A percentile compares a stretch with the other conserved stretches of the same genome.
These are phyloP conservation scores for Calliphora vicina DNA, from an alignment of 1,140 invertebrate species.

Conservation along the genomic window DNA sequence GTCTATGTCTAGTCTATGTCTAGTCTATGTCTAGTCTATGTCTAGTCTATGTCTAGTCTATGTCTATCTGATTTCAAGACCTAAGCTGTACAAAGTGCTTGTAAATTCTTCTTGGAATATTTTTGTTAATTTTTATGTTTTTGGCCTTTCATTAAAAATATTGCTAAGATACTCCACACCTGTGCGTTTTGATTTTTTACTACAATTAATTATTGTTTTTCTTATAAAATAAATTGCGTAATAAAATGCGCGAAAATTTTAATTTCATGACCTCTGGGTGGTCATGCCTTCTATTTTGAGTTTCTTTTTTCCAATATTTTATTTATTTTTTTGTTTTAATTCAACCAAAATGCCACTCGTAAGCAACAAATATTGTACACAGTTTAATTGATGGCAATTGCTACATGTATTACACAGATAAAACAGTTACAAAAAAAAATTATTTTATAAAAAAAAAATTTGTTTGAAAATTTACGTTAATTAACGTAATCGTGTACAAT, in stretches of 20 bases:
- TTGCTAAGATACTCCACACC: background rate
- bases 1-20: no score
- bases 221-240: slow-evolving; percentile 15
- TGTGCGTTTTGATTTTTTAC: background rate
- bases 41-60: no score
- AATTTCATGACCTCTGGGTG: slow-evolving; percentile 30
- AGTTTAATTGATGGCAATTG: slow-evolving; percentile 31
- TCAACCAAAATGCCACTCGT: background rate
- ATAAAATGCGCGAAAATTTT: slow-evolving; percentile 30
- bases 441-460: background rate
- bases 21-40: no score
- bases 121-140: background rate
- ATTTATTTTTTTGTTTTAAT: background rate
- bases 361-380: background rate
- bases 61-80: no score
- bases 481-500: slow-evolving; percentile 34
- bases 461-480: slow-evolving; percentile 33
- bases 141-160: background rate
- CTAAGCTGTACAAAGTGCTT: no score
- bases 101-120: no score
- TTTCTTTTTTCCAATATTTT: background rate
- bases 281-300: slow-evolving; percentile 20
- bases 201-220: background rate
- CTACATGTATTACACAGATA: slow-evolving; percentile 18
- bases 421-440: background rate